A percentile compares a stretch with the other conserved stretches of the same genome.
Evolutionary conservation across 2,888 invertebrate genomes (phyloP).

Genomic region (Chirona hameri): DNA sequence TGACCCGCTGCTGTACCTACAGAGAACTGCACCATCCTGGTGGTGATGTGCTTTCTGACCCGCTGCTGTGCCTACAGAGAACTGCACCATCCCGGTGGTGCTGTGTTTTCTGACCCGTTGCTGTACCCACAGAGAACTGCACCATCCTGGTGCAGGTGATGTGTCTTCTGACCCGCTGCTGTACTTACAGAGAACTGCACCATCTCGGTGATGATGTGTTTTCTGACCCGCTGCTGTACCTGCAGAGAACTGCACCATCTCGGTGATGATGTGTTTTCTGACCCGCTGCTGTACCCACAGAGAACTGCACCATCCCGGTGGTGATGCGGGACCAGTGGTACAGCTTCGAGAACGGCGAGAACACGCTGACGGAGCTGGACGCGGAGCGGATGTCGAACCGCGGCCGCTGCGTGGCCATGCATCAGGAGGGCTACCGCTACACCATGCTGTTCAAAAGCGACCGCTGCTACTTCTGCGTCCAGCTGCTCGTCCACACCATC

Average conservation of each 20-base stretch:
- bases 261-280: no score
- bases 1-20: no score
- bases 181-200: no score
- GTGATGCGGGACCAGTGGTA: conserved; percentile 82
- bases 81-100: no score
- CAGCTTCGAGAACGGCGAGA: conserved; percentile 80
- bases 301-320: not conserved
- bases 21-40: no score
- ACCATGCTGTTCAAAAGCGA: not conserved
- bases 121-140: not conserved
- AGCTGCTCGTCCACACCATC: conserved; percentile 75
- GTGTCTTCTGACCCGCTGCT: conserved; percentile 45
- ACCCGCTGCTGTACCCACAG: no score
- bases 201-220: no score
- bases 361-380: conserved; percentile 78
- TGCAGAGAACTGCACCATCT: no score
- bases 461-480: conserved; percentile 76
- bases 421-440: not conserved
- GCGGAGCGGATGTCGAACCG: conserved; percentile 68
- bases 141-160: conserved; percentile 47
- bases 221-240: no score
- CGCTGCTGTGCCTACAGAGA: no score
- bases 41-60: no score
- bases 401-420: conserved; percentile 58
- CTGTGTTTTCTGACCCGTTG: no score